Conservation (phyloP, 2,888 invertebrate genomes). For the Ochropleura leucogaster region DNA sequence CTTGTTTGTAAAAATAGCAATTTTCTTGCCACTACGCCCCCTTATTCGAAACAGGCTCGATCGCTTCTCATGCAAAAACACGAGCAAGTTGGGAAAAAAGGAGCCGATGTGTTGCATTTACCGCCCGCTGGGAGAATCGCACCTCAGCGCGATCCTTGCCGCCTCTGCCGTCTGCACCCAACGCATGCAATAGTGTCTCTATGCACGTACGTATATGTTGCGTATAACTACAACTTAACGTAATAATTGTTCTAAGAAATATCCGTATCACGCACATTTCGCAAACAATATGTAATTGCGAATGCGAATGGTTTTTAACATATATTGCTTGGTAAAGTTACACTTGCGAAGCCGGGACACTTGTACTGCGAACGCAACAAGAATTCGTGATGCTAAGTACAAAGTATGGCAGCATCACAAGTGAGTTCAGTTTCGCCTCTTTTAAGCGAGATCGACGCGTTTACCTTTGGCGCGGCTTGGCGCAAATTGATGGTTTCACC, state of each 20-base stretch:
- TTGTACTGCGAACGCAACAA: slow-evolving; percentile 74
- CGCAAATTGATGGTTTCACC: slow-evolving; percentile 89
- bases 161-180: slow-evolving; percentile 44
- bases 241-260: slow-evolving; percentile 54
- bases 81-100: slow-evolving; percentile 74
- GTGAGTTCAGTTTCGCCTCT: slow-evolving; percentile 76
- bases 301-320: slow-evolving; percentile 8
- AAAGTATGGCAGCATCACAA: slow-evolving; percentile 75
- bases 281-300: slow-evolving; percentile 28
- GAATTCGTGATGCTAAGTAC: slow-evolving; percentile 70
- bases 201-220: slow-evolving; percentile 65
- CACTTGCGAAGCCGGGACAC: slow-evolving; percentile 64
- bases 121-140: slow-evolving; percentile 78
- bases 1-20: slow-evolving; percentile 85
- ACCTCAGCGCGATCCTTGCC: slow-evolving; percentile 70
- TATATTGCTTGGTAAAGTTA: slow-evolving; percentile 33
- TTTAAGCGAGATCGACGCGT: slow-evolving; percentile 80
- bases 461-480: slow-evolving; percentile 79
- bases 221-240: slow-evolving; percentile 66
- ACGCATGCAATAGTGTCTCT: slow-evolving; percentile 55
- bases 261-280: slow-evolving; percentile 30
- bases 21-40: slow-evolving; percentile 80
- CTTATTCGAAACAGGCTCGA: slow-evolving; percentile 77
- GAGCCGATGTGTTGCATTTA: slow-evolving; percentile 71
- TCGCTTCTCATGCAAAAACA: slow-evolving; percentile 78